Percentiles rank a stretch among this genome's conserved stretches.
These are phyloP conservation scores for Podocnemis expansa DNA, from an alignment of 2,113 vertebrate species.

Conservation along the genomic window DNA sequence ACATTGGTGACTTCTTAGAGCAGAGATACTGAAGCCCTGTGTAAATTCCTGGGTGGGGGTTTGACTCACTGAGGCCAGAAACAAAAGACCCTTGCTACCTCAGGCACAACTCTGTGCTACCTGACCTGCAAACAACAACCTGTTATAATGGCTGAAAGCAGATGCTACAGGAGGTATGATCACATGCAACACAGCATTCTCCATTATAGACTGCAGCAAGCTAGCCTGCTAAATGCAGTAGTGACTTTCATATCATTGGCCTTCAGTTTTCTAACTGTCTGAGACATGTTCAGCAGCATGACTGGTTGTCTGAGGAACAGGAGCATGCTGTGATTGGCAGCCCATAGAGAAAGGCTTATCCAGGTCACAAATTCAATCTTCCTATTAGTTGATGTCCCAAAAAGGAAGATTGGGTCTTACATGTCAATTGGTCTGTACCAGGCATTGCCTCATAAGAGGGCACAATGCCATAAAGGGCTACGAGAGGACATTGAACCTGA, in stretches of 20 bases:
- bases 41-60: background rate
- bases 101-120: background rate
- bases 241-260: background rate
- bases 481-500: background rate
- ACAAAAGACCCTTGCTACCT: background rate
- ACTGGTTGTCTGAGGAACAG: rapidly evolving
- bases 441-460: background rate
- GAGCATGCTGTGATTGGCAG: background rate
- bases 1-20: background rate
- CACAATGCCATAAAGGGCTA: background rate
- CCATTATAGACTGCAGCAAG: background rate
- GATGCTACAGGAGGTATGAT: background rate
- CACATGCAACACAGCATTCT: too few relatives aligned
- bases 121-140: background rate
- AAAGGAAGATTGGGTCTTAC: background rate
- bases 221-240: background rate
- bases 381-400: background rate
- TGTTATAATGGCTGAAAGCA: background rate
- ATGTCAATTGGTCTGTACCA: rapidly evolving
- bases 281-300: background rate
- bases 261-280: background rate
- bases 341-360: background rate
- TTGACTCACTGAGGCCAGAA: background rate
- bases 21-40: background rate
- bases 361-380: background rate